Evolutionary conservation across 2,113 vertebrate genomes (phyloP).

Genomic region (Nymphicus hollandicus): DNA sequence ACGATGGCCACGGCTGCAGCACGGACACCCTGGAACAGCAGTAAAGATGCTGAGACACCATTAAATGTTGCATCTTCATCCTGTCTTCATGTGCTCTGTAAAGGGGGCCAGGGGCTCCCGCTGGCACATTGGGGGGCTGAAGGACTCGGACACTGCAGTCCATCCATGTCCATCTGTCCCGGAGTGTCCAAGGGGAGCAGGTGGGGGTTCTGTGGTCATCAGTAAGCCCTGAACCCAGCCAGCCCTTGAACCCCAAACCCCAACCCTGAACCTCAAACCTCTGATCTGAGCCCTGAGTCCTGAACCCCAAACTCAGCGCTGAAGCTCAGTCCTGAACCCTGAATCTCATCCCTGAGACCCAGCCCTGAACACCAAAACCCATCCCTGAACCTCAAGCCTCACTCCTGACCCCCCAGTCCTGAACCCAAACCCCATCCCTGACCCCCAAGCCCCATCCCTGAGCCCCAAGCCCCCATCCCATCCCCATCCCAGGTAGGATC

Average conservation of each 20-base stretch:
- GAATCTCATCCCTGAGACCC: not conserved
- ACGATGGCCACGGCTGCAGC: rapidly evolving
- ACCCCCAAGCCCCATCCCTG: no score
- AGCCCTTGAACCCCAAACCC: not conserved
- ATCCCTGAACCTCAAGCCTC: not conserved
- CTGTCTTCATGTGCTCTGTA: not conserved
- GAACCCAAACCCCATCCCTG: not conserved
- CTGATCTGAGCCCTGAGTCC: not conserved
- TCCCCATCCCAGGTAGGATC: no score
- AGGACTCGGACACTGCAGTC: not conserved
- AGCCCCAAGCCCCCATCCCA: not conserved
- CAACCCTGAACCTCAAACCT: not conserved
- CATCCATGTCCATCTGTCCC: not conserved
- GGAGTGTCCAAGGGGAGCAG: not conserved
- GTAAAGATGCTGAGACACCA: not conserved
- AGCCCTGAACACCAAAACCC: not conserved
- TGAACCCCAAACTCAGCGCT: not conserved
- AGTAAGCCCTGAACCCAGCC: not conserved
- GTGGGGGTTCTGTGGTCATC: not conserved
- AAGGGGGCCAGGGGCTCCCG: rapidly evolving
- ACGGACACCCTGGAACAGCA: not conserved
- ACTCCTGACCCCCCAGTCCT: not conserved
- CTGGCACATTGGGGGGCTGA: rapidly evolving
- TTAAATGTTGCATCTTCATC: not conserved
- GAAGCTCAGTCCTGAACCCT: not conserved